Conservation (phyloP, 2,888 invertebrate species). For the Metallyticus violacea region DNA sequence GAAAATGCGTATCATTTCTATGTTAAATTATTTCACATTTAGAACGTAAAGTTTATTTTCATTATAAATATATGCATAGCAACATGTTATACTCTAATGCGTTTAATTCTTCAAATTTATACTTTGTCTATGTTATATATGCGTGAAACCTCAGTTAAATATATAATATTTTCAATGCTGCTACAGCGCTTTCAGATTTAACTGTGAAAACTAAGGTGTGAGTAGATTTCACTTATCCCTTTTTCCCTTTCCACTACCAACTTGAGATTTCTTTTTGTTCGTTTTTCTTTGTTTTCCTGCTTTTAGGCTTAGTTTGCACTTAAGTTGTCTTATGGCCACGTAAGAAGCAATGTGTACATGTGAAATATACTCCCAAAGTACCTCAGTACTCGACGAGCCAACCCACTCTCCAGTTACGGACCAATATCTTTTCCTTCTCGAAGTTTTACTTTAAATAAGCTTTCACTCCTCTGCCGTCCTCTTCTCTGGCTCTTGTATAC, state of each 20-base stretch:
- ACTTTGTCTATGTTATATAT: neutral
- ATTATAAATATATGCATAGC: too few species aligned
- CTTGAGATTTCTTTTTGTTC: neutral
- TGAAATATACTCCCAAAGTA: neutral
- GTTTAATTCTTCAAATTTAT: too few species aligned
- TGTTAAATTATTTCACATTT: too few species aligned
- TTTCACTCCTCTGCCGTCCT: neutral
- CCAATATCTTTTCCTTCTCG: neutral
- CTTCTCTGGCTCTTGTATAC: neutral
- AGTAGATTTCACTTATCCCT: neutral
- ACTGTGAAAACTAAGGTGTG: neutral
- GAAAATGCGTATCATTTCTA: too few species aligned
- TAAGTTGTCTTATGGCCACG: neutral
- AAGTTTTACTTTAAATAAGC: neutral
- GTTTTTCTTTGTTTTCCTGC: neutral
- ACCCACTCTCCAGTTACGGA: neutral
- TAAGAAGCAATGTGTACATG: neutral
- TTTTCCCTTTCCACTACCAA: neutral
- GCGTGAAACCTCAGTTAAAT: neutral
- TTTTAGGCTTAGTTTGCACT: neutral
- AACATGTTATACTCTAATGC: too few species aligned
- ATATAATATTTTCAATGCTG: neutral
- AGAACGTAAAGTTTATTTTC: too few species aligned
- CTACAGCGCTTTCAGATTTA: too few species aligned
- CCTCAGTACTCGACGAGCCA: neutral